Conservation (phyloP, 2,113 vertebrate species). For the Macaca fascicularis region T2T-MFA8v1.1 NC_088381.1:26385001-26385500, state of each 20-base stretch:
- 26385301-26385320: not conserved
- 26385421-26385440: not conserved
- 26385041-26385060: slow-evolving; percentile 32
- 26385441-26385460: not conserved
- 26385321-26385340: not conserved
- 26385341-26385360: not conserved
- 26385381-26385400: not conserved
- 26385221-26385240: not conserved
- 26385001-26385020: slow-evolving; percentile 36
- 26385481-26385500: not conserved
- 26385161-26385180: not conserved
- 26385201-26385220: not conserved
- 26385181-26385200: not conserved
- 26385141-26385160: not conserved
- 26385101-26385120: not conserved
- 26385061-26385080: slow-evolving; percentile 5
- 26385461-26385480: not conserved
- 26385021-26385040: slow-evolving; percentile 6
- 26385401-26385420: not conserved
- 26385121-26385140: not conserved
- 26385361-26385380: not conserved
- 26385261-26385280: not conserved
- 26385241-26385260: not conserved
- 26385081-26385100: not conserved
- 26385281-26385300: not conserved